Evolutionary conservation across 2,113 vertebrate species (phyloP).

Genomic region (Pogona vitticeps): DNA sequence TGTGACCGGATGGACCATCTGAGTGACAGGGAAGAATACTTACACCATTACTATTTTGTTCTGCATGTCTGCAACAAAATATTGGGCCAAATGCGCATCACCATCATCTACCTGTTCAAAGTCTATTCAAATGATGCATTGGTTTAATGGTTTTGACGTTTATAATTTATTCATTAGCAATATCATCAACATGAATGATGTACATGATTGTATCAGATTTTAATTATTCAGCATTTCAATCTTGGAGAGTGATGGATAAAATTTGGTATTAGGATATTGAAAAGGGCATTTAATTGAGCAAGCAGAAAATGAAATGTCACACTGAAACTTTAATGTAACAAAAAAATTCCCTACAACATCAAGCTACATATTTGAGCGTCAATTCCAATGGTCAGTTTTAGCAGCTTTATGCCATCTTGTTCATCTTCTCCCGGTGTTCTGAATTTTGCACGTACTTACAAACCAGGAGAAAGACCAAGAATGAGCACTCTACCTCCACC

Average conservation of each 20-base stretch:
- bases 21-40: too few species aligned
- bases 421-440: background rate
- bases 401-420: background rate
- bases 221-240: constrained; percentile 25
- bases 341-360: background rate
- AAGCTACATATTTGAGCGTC: background rate
- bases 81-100: too few species aligned
- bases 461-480: background rate
- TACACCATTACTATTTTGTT: too few species aligned
- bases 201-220: constrained; percentile 13
- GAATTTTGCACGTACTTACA: background rate
- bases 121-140: constrained; percentile 11
- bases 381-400: background rate
- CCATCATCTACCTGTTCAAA: background rate
- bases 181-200: constrained; percentile 20
- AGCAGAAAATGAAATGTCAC: rapidly evolving
- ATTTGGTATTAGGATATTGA: background rate
- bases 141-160: constrained; percentile 9
- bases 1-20: too few species aligned
- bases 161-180: constrained; percentile 1
- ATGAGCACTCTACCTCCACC: background rate
- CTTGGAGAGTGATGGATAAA: constrained; percentile 7
- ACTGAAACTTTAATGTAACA: background rate
- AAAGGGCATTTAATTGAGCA: constrained; percentile 43
- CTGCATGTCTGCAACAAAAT: too few species aligned